phyloP scores from a whole-genome alignment of 53 echinoderm and acorn worm species.

The Echinarachnius parma region DNA sequence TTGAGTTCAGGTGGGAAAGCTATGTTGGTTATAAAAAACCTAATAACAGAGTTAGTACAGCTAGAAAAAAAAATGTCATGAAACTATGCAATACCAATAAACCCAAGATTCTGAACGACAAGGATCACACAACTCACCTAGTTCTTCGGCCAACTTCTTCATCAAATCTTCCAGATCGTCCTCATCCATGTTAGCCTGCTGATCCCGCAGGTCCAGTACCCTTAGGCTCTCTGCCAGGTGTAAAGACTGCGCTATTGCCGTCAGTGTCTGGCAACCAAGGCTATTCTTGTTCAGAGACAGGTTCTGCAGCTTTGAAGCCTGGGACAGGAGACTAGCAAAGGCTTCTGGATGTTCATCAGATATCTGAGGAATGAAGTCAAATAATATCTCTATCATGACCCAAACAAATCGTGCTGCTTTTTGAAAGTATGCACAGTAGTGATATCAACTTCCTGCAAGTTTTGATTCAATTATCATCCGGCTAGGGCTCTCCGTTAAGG shows the following conservation, averaged over 20 bases:
- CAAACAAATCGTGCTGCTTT: too few relatives aligned
- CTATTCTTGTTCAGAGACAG: slow-evolving; percentile 42
- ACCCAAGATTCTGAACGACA: not conserved
- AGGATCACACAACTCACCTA: slow-evolving; percentile 36
- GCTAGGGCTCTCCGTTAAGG: too few relatives aligned
- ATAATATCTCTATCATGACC: too few relatives aligned
- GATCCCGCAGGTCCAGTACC: slow-evolving; percentile 49
- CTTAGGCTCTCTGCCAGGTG: slow-evolving; percentile 31
- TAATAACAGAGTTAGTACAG: not conserved
- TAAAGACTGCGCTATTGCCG: slow-evolving; percentile 32
- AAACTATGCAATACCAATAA: not conserved
- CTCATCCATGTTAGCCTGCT: slow-evolving; percentile 52
- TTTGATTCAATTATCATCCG: too few relatives aligned
- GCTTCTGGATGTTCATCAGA: slow-evolving; percentile 42
- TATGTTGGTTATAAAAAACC: not conserved
- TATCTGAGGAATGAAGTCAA: slow-evolving; percentile 25
- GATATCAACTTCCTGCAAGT: too few relatives aligned
- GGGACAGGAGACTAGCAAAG: slow-evolving; percentile 35
- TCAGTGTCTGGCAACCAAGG: slow-evolving; percentile 44
- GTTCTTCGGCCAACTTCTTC: slow-evolving; percentile 36
- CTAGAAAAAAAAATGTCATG: not conserved
- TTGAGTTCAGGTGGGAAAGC: too few relatives aligned
- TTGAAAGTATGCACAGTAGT: too few relatives aligned
- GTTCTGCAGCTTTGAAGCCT: slow-evolving; percentile 27
- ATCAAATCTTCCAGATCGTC: slow-evolving; percentile 57